Base-by-base conservation (phyloP, 2,113 vertebrate species). In the Pterophyllum scalare region DNA sequence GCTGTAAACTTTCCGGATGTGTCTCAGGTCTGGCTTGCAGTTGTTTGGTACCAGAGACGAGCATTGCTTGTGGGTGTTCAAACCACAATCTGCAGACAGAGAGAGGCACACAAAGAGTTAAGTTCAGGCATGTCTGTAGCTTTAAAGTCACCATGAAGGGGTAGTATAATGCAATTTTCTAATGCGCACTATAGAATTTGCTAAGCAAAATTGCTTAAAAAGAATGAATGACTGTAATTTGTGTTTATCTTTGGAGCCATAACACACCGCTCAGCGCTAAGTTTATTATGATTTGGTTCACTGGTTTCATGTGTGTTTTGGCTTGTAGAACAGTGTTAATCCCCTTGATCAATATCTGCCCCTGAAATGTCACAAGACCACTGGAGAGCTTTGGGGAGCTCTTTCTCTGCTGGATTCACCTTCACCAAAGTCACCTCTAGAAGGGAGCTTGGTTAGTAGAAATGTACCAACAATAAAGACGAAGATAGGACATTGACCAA, bases 11-110 rank as follows among this genome's bases (percentile, higher is more conserved):
- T 94, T 95, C 15, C 94, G 93, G 86, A 95, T 80, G 72, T 93
- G 93, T 88, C 89, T 90, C 79, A 94, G 85, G 96, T 98, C 97
- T 9, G 98, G 98, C 84, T 99, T 99, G 94, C 98, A 99, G 96
- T 99, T 97, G 84, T 98, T 96, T 35, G 98, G 97, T 64, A 99
- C 98, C 97, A 98, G 97, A 95, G 98, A 96, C 17, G 98, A 98
- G 93, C 98, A 99, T 2, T 99, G 97, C 94, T 99, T 99, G 94
- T 99, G 98, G 92, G 99, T 98, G 83, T 99, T 99, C 95, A 99
- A 94, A 79, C 98, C 98, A 91, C 98, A 99, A 84, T 99, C 98
- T 99, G 65, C 58, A 89, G 26, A 77, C 14, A 79, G 62, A 89
- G 20, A 75, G 12, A 82, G 1, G 84, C 2, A 89, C 0, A 9